Conservation (phyloP, 2,797 vertebrate species). For the Peromyscus attwateri region DNA sequence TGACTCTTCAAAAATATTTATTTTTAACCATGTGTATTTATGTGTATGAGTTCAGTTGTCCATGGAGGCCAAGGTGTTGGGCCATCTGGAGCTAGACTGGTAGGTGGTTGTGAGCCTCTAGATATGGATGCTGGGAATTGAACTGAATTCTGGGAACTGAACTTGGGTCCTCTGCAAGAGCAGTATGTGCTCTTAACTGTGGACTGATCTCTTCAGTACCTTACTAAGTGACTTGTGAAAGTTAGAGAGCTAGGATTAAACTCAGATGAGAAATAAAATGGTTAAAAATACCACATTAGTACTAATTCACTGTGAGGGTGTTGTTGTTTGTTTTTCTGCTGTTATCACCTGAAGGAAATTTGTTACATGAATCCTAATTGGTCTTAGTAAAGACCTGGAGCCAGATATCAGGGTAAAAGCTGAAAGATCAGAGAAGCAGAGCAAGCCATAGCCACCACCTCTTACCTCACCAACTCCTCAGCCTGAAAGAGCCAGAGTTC, state of each 20-base stretch:
- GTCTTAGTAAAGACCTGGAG: no score
- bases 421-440: no score
- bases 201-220: background rate
- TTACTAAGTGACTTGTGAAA: background rate
- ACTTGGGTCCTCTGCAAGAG: background rate
- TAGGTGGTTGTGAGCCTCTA: background rate
- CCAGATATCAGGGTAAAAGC: no score
- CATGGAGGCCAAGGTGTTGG: background rate
- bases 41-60: background rate
- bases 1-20: background rate
- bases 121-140: background rate
- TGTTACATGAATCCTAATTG: no score
- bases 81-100: background rate
- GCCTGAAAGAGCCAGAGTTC: no score
- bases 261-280: slow-evolving; percentile 4
- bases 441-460: no score
- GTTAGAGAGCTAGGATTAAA: background rate
- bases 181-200: background rate
- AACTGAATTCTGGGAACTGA: background rate
- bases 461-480: no score
- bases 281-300: background rate
- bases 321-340: slow-evolving; percentile 30
- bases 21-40: background rate
- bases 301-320: background rate
- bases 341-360: background rate